These are phyloP conservation scores for Himalopsyche kuldschensis DNA, from an alignment of 2,888 invertebrate genomes.

Conservation along the genomic window DNA sequence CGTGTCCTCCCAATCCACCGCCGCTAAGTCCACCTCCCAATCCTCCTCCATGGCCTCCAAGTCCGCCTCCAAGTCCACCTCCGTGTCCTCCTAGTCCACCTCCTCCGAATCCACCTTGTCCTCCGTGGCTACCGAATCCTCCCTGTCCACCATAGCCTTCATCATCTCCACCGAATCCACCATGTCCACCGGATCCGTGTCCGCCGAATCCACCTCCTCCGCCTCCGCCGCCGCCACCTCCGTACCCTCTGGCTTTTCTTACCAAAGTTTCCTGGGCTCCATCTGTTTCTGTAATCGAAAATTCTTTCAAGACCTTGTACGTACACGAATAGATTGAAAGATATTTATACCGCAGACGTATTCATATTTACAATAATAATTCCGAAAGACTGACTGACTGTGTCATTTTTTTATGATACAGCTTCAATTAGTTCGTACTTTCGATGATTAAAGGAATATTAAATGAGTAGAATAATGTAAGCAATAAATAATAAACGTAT, in stretches of 20 bases:
- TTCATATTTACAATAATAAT: too few relatives aligned
- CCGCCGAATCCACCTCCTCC: conserved; percentile 43
- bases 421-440: too few relatives aligned
- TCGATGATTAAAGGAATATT: too few relatives aligned
- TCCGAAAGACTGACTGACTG: too few relatives aligned
- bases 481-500: too few relatives aligned
- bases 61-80: conserved; percentile 40
- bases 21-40: conserved; percentile 38
- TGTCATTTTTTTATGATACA: too few relatives aligned
- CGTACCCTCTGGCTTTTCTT: conserved; percentile 50
- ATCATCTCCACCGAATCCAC: conserved; percentile 42
- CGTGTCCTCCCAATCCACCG: conserved; percentile 43
- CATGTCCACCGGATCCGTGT: conserved; percentile 44
- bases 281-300: neutral
- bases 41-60: conserved; percentile 39
- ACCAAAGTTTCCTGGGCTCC: neutral
- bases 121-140: conserved; percentile 40
- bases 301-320: neutral
- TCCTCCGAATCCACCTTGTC: conserved; percentile 41
- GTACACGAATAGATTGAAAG: too few relatives aligned
- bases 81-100: conserved; percentile 43
- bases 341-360: too few relatives aligned
- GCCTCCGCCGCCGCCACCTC: conserved; percentile 40
- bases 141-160: conserved; percentile 42
- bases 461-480: too few relatives aligned